phyloP scores from a whole-genome alignment of 53 echinoderm and acorn worm genomes.

The Crossaster papposus region DNA sequence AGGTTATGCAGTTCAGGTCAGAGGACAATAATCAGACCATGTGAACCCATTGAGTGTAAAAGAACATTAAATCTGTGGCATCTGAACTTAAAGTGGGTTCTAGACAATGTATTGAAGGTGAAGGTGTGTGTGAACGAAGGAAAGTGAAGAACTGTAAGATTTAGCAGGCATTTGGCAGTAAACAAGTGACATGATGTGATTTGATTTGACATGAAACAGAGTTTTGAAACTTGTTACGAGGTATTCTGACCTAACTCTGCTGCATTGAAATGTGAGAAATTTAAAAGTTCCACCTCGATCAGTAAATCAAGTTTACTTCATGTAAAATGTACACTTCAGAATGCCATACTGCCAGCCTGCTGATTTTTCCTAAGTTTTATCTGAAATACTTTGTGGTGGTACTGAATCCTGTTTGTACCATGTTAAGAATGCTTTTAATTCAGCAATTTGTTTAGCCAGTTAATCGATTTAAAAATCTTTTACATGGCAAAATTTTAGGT shows the following conservation, averaged over 20 bases:
- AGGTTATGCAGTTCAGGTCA: slow-evolving; percentile 28
- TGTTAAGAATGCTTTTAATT: no score
- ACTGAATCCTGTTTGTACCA: no score
- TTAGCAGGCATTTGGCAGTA: neutral
- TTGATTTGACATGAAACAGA: slow-evolving; percentile 23
- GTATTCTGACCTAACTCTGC: neutral
- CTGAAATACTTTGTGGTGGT: neutral
- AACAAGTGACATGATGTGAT: slow-evolving; percentile 7
- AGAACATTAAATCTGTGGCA: slow-evolving; percentile 7
- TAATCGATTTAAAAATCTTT: neutral
- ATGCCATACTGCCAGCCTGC: neutral
- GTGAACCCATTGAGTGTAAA: neutral
- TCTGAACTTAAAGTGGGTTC: neutral
- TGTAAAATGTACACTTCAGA: no score
- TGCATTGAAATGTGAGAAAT: neutral
- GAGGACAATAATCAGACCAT: neutral
- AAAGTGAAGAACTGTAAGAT: neutral
- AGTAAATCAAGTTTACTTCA: neutral
- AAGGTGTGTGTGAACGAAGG: neutral
- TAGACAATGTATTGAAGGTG: neutral
- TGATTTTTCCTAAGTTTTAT: no score
- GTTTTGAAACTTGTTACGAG: neutral
- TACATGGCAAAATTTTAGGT: neutral
- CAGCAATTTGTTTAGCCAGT: neutral
- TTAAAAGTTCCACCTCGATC: neutral